Conservation (phyloP, 2,797 vertebrate genomes). For the Delichon dasypus region DNA sequence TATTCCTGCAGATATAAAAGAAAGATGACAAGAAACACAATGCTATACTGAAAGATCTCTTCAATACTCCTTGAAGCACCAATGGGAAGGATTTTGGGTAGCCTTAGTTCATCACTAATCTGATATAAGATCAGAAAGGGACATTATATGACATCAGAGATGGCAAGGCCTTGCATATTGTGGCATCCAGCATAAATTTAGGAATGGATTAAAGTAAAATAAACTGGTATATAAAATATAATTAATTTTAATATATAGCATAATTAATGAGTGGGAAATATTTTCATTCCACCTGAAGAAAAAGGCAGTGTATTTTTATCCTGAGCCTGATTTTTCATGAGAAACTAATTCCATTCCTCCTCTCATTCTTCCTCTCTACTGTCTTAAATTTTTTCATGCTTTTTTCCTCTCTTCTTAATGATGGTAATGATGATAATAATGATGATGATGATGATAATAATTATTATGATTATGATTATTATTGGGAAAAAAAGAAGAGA, state of each 20-base stretch:
- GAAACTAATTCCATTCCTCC: not conserved
- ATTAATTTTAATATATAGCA: not conserved
- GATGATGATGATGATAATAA: accelerated
- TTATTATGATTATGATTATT: not conserved
- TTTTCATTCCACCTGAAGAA: not conserved
- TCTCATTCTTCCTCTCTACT: not conserved
- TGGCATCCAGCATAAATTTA: not conserved
- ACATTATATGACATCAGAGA: not conserved
- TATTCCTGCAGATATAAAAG: not conserved
- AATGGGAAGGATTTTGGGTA: not conserved
- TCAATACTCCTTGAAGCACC: not conserved
- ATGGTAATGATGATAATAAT: not conserved
- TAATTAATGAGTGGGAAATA: not conserved
- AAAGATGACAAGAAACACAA: not conserved
- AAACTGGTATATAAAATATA: not conserved
- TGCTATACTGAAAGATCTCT: not conserved
- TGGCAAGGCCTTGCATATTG: not conserved
- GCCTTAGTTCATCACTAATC: not conserved
- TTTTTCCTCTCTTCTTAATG: not conserved
- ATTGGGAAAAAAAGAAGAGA: not conserved
- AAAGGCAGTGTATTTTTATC: not conserved
- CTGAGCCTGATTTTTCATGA: not conserved
- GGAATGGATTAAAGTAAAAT: not conserved
- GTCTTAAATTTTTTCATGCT: not conserved
- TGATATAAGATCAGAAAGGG: not conserved